Evolutionary conservation across 2,888 invertebrate species (phyloP).

Genomic region (Aleiodes testaceus): DNA sequence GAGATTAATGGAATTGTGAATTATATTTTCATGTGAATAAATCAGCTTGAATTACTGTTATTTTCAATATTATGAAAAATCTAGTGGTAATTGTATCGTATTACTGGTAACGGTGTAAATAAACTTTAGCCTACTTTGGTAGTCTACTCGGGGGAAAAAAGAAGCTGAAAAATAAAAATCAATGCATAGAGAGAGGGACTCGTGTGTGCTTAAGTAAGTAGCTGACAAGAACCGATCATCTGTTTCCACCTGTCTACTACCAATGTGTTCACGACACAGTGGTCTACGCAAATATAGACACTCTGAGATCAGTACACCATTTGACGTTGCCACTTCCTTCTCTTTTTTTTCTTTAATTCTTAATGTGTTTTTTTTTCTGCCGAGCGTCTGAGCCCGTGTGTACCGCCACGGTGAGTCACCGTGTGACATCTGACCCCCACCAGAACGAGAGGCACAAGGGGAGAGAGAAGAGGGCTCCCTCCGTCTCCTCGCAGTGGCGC

Average conservation of each 20-base stretch:
- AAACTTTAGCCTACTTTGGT: neutral
- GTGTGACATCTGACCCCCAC: constrained; percentile 67
- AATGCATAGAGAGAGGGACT: constrained; percentile 2
- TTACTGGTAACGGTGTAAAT: constrained; percentile 1
- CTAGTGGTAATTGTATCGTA: neutral
- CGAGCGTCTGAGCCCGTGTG: constrained; percentile 22
- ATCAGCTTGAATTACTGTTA: neutral
- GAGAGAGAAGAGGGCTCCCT: constrained; percentile 34
- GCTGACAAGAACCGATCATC: constrained; percentile 35
- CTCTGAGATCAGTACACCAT: constrained; percentile 25
- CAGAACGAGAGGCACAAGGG: constrained; percentile 49
- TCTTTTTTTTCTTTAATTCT: constrained; percentile 15
- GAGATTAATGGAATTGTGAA: neutral
- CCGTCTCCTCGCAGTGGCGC: constrained; percentile 50
- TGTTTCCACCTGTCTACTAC: constrained; percentile 26
- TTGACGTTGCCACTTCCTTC: constrained; percentile 18
- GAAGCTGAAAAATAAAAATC: neutral
- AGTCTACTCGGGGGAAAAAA: neutral
- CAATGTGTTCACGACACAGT: constrained; percentile 20
- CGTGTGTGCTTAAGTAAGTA: constrained; percentile 40
- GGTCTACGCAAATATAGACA: constrained; percentile 29
- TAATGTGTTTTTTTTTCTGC: neutral
- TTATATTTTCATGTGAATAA: neutral
- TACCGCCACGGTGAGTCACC: constrained; percentile 61
- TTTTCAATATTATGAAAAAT: constrained; percentile 2